Conservation (phyloP, 2,113 vertebrate genomes). For the Hippocampus guttulatus region DNA sequence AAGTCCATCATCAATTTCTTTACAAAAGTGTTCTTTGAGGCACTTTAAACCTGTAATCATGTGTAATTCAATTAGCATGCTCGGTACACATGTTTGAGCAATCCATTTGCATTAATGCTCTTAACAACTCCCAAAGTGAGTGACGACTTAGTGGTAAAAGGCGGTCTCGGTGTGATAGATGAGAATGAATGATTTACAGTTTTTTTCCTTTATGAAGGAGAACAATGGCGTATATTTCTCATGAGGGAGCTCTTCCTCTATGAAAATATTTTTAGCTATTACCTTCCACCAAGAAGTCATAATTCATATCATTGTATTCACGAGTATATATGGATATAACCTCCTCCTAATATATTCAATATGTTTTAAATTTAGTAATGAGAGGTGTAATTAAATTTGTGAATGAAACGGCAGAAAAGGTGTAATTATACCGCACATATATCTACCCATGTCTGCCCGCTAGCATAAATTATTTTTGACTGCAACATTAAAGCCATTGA, state of each 20-base stretch:
- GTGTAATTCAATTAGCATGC: too few species aligned
- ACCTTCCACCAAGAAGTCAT: slow-evolving; percentile 39
- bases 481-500: slow-evolving; percentile 39
- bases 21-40: too few species aligned
- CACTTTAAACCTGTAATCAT: too few species aligned
- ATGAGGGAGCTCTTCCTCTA: slow-evolving; percentile 28
- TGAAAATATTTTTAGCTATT: slow-evolving; percentile 53
- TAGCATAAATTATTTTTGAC: slow-evolving; percentile 47
- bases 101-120: too few species aligned
- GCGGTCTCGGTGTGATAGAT: slow-evolving; percentile 21
- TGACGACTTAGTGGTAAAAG: too few species aligned
- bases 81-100: too few species aligned
- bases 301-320: slow-evolving; percentile 48
- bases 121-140: too few species aligned
- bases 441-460: slow-evolving; percentile 26
- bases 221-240: slow-evolving; percentile 18
- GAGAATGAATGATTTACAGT: slow-evolving; percentile 49
- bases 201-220: too few species aligned
- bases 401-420: slow-evolving; percentile 63
- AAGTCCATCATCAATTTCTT: too few species aligned
- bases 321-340: slow-evolving; percentile 43
- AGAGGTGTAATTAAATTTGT: slow-evolving; percentile 67
- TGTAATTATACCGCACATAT: slow-evolving; percentile 55
- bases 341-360: slow-evolving; percentile 60
- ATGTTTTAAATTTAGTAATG: slow-evolving; percentile 44